Evolutionary conservation across 2,113 vertebrate genomes (phyloP), one percentile per base, ranked within the genome.

Genomic region (Diphyllodes magnificus): DNA sequence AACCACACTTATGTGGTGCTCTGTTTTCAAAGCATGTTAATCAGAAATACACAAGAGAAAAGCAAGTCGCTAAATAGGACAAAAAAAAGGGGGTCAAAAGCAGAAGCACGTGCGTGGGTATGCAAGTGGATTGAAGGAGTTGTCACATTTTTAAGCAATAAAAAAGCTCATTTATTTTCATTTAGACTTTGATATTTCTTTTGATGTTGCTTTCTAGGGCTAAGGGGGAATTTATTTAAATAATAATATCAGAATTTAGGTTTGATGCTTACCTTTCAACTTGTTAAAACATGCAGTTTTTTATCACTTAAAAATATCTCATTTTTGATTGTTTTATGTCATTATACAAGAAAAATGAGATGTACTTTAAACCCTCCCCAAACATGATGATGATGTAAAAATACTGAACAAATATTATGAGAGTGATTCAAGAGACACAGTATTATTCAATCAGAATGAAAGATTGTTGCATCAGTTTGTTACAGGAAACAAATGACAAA

Each of bases 91-190:
- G 6, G 14, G 28, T 49, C 59, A 66, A 71, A 84, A 47, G 1
- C 25, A 66, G 28, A 81, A 89, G 31, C 24, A 37, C 0, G 0
- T 35, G 10, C 0, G 2, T 78, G 40, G 16, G 9, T 78, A 16
- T 82, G 35, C 37, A 79, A 21, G 40, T 71, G 33, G 13, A 49
- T 82, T 75, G 27, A 75, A 82, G n/a, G 30, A 82, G 31, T 71
- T 53, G 61, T 5, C 10, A 4, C 7, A 23, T 69, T 80, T 87
- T 84, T 59, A 47, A 75, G 30, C 56, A 78, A 45, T 63, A 50
- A 86, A 61, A 37, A 35, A 13, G 0, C n/a, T 75, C 14, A 25
- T 63, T 79, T 83, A 45, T 20, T 82, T 88, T 53, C 11, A 37
- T 60, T 73, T 78, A 89, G 22, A 57, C 63, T 85, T 78, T 87